Conservation (phyloP, 1,140 invertebrate species). For the Aphaenogaster floridana region DNA sequence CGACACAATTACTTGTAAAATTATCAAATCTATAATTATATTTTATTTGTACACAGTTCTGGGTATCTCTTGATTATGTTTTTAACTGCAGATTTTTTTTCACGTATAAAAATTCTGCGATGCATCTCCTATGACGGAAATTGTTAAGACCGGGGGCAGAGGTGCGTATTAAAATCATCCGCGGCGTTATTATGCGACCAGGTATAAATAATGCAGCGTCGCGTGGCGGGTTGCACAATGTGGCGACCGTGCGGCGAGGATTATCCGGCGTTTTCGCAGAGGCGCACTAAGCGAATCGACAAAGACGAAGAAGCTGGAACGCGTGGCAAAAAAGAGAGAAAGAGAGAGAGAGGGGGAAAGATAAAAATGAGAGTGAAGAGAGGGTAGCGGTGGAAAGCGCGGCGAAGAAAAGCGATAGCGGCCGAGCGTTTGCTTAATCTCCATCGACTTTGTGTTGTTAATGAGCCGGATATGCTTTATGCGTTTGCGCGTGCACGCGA, state of each 20-base stretch:
- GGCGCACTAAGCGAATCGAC: slow-evolving; percentile 63
- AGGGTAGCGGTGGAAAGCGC: slow-evolving; percentile 1
- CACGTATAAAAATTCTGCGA: not conserved
- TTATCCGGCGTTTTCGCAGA: slow-evolving; percentile 75
- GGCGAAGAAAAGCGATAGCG: slow-evolving; percentile 42
- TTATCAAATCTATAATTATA: not conserved
- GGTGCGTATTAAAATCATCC: slow-evolving; percentile 79
- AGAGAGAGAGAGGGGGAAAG: slow-evolving; percentile 56
- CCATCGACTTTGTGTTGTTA: slow-evolving; percentile 69
- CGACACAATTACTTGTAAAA: not conserved
- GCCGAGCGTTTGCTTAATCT: slow-evolving; percentile 72
- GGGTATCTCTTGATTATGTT: not conserved
- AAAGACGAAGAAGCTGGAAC: slow-evolving; percentile 51
- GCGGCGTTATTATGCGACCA: slow-evolving; percentile 73
- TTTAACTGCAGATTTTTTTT: slow-evolving; percentile 11
- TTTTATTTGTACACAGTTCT: not conserved
- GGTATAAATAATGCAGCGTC: slow-evolving; percentile 68
- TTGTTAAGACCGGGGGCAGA: slow-evolving; percentile 61
- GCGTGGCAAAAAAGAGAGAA: slow-evolving; percentile 48
- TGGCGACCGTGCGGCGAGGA: slow-evolving; percentile 73
- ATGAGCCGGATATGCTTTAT: slow-evolving; percentile 68
- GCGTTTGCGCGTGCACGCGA: slow-evolving; percentile 58
- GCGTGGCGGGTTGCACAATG: slow-evolving; percentile 75
- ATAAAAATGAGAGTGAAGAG: not conserved
- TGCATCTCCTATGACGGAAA: not conserved